Percentiles rank a stretch among this genome's conserved stretches.
phyloP scores from a whole-genome alignment of 2,888 invertebrate species.

The Eugnorisma glareosa region DNA sequence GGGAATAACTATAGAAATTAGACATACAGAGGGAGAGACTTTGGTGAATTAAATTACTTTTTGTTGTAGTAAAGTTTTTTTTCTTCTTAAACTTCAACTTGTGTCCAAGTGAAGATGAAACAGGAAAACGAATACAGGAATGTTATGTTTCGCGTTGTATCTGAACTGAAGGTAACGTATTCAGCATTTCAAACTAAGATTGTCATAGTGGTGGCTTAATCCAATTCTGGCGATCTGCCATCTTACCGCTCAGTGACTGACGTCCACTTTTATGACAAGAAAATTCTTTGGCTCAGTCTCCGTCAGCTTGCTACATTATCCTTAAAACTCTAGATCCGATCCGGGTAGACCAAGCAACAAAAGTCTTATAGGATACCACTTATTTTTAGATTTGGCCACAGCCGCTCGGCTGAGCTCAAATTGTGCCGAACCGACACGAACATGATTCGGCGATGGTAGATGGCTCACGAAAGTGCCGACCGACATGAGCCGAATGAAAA shows the following conservation, averaged over 20 bases:
- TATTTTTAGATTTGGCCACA: background rate
- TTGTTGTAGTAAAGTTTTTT: background rate
- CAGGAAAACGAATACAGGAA: constrained; percentile 1
- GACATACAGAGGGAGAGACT: background rate
- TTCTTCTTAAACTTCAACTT: background rate
- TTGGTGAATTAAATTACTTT: background rate
- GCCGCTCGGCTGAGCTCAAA: background rate
- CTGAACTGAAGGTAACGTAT: background rate
- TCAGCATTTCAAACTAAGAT: constrained; percentile 17
- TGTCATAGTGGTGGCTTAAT: background rate
- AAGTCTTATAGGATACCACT: background rate
- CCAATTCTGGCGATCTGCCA: constrained; percentile 17
- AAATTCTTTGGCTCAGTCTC: constrained; percentile 9
- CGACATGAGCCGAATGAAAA: background rate
- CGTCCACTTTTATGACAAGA: constrained; percentile 1
- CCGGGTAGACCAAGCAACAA: background rate
- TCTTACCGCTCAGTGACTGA: background rate
- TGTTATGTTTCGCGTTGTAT: background rate
- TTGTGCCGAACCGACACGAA: background rate
- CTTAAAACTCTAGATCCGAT: constrained; percentile 11
- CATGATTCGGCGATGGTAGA: background rate
- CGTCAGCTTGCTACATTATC: background rate
- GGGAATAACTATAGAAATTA: background rate
- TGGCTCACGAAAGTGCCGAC: background rate
- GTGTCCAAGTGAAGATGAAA: background rate